Base-by-base conservation (phyloP, 2,113 vertebrate genomes). In the Ailuropoda melanoleuca region DNA sequence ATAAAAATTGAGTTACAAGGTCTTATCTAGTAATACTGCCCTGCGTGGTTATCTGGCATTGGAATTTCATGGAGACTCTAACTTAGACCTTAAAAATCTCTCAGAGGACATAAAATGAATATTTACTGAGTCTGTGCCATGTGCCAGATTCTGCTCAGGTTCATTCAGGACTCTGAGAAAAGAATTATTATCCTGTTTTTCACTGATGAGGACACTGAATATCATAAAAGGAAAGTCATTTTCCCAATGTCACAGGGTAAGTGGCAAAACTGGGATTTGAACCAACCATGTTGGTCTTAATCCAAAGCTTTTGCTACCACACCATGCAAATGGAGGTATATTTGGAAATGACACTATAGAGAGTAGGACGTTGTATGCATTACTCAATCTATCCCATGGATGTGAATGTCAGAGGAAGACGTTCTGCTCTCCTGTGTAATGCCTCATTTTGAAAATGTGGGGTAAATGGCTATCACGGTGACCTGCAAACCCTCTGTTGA, bases 191-290 rank as follows among this genome's bases (percentile, higher is more conserved):
- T 77, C 46, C 34, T 23, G 8, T 48, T 95, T 95, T 95, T 88
- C 70, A 84, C 34, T 23, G 31, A 97, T 88, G 24, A 90, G 4
- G 62, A 85, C 24, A 94, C 8, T 31, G 31, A 90, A 48, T 11
- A 19, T 95, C 24, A 87, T 89, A 74, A 84, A 24, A 89, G 92
- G 66, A 93, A 92, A 95, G 78, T 78, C 72, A 81, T 62, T 60
- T 72, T 82, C 70, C 62, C 68, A 83, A 1, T 29, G 19, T 95
- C 81, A 90, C 26, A 85, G 39, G 15, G 21, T 72, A 87, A 89
- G 55, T 90, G 55, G 43, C 10, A 96, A 95, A 97, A 95, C 56
- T 62, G 10, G 78, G 78, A 75, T 92, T 90, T 74, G 70, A 94
- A 88, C 84, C 43, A 77, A 31, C 11, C n/a, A 82, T 37, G 15